These are phyloP conservation scores for Xiphorhynchus elegans DNA, from an alignment of 2,113 vertebrate species.

Conservation along the genomic window DNA sequence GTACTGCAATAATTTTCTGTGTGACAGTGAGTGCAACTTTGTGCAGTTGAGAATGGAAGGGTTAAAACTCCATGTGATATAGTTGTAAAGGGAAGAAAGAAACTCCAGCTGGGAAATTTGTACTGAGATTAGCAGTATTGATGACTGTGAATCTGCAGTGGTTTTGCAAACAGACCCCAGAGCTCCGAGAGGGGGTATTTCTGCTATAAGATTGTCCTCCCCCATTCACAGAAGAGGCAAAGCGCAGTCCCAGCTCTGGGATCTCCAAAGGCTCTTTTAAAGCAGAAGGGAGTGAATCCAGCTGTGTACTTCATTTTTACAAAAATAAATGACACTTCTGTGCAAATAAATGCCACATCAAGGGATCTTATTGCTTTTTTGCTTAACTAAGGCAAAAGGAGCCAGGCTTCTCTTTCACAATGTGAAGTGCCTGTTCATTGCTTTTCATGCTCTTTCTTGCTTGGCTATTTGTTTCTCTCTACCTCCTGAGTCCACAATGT, in stretches of 20 bases:
- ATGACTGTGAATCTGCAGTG: neutral
- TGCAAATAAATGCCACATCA: neutral
- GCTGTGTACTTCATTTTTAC: neutral
- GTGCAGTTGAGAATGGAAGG: neutral
- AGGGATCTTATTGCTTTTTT: accelerated
- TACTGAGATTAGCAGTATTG: neutral
- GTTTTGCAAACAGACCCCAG: neutral
- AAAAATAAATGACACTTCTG: neutral
- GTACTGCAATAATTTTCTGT: neutral
- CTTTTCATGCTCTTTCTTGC: neutral
- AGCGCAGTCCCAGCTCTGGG: neutral
- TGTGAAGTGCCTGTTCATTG: neutral
- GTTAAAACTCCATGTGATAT: neutral
- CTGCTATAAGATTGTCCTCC: neutral
- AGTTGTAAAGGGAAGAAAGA: neutral
- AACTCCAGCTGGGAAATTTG: neutral
- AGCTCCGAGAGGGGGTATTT: accelerated
- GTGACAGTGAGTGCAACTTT: neutral
- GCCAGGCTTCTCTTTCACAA: neutral
- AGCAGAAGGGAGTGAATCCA: neutral
- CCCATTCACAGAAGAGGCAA: neutral
- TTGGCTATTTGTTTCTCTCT: neutral
- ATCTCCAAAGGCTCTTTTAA: neutral
- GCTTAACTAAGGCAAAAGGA: neutral
- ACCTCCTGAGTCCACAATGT: accelerated